phyloP scores from a whole-genome alignment of 2,888 invertebrate genomes.

The Ophion costatus region DNA sequence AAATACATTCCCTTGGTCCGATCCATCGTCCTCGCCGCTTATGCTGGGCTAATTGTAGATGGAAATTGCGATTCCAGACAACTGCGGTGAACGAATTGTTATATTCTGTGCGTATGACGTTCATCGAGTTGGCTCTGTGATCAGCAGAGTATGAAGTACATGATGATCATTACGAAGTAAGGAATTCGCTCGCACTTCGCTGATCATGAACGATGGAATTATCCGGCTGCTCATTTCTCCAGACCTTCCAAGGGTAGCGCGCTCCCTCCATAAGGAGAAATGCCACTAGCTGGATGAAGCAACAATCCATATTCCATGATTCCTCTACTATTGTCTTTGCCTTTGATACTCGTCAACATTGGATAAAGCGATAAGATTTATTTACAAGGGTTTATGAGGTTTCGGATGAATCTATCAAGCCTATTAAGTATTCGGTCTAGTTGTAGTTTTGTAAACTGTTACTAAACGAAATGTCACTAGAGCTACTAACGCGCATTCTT shows the following conservation, averaged over 20 bases:
- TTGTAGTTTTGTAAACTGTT: too few species aligned
- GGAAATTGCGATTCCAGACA: neutral
- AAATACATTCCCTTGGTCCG: neutral
- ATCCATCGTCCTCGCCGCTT: neutral
- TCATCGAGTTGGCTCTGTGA: slow-evolving; percentile 8
- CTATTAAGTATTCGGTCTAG: too few species aligned
- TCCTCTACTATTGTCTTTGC: neutral
- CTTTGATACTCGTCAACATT: neutral
- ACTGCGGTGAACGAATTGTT: slow-evolving; percentile 21
- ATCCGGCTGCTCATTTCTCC: neutral
- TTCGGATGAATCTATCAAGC: too few species aligned
- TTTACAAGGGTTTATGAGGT: neutral
- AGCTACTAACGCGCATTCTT: too few species aligned
- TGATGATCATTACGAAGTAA: slow-evolving; percentile 35
- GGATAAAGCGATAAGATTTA: neutral
- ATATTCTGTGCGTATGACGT: slow-evolving; percentile 22
- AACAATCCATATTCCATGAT: neutral
- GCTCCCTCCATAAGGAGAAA: neutral
- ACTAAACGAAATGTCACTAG: too few species aligned
- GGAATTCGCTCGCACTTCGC: slow-evolving; percentile 36
- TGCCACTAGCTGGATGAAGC: neutral
- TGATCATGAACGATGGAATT: slow-evolving; percentile 17
- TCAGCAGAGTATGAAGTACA: slow-evolving; percentile 8
- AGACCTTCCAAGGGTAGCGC: neutral
- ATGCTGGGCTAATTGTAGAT: neutral